phyloP scores from a whole-genome alignment of 2,113 vertebrate species.

The Menura novaehollandiae region DNA sequence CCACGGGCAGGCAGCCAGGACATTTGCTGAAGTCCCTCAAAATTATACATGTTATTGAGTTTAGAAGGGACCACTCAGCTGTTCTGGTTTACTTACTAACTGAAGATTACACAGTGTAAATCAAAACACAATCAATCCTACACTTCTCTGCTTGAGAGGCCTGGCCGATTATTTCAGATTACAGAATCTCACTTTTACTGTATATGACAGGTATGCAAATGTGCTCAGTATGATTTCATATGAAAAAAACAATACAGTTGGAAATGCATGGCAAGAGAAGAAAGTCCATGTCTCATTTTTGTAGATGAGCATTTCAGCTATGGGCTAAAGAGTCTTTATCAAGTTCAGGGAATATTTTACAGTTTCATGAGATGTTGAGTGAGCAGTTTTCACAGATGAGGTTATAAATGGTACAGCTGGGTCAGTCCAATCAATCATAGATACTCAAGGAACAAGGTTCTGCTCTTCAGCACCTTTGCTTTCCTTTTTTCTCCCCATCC shows the following conservation, averaged over 20 bases:
- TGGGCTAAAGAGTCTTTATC: background rate
- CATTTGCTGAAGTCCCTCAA: background rate
- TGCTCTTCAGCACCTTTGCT: background rate
- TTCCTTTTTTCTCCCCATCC: background rate
- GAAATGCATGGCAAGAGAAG: background rate
- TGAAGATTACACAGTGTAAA: background rate
- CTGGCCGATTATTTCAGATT: background rate
- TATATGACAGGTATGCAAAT: background rate
- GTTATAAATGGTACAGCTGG: background rate
- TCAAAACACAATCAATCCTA: background rate
- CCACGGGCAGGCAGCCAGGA: background rate
- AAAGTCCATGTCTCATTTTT: background rate
- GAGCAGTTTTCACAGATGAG: background rate
- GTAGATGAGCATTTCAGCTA: background rate
- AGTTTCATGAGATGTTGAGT: accelerated
- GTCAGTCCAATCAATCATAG: background rate
- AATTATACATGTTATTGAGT: background rate
- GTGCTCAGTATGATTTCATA: background rate
- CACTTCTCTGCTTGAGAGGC: background rate
- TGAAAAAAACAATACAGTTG: background rate
- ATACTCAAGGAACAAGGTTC: background rate
- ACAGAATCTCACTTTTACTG: background rate
- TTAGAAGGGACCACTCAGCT: background rate
- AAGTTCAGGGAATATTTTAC: background rate
- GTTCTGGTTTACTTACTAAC: background rate